phyloP scores from a whole-genome alignment of 92 coral and sea anemone genomes.

The Virgularia gustaviana region DNA sequence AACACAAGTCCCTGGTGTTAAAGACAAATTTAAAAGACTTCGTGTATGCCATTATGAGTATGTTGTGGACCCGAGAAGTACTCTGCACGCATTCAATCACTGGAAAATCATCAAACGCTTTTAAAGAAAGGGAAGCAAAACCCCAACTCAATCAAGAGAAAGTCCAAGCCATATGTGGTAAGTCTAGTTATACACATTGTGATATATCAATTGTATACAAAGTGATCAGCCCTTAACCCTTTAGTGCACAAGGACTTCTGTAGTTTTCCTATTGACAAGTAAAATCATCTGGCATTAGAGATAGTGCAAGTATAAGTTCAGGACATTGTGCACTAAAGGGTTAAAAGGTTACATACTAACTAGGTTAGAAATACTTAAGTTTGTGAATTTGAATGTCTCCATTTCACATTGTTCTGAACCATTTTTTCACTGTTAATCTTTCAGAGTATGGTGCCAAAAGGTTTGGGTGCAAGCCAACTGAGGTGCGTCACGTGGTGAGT shows the following conservation, averaged over 20 bases:
- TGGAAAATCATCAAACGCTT: constrained; percentile 3
- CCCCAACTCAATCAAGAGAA: constrained; percentile 8
- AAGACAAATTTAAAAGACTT: not conserved
- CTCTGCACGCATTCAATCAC: constrained; percentile 11
- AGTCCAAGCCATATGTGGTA: constrained; percentile 1
- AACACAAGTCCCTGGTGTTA: not conserved
- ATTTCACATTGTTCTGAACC: not conserved
- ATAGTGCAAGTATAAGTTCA: too few species aligned
- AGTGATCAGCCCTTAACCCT: too few species aligned
- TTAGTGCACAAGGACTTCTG: not conserved
- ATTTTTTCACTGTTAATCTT: not conserved
- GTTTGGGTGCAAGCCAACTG: not conserved
- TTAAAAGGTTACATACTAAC: too few species aligned
- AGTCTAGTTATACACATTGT: too few species aligned
- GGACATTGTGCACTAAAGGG: too few species aligned
- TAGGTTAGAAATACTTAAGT: too few species aligned
- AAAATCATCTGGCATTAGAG: not conserved
- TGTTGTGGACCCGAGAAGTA: not conserved
- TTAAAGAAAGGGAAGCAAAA: constrained; percentile 2
- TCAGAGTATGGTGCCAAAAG: not conserved
- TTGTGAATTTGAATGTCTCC: not conserved
- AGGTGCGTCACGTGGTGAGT: not conserved
- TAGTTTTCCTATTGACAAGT: not conserved
- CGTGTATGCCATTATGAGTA: constrained; percentile 9
- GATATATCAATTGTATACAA: too few species aligned